These are phyloP conservation scores for Eidolon helvum DNA, from an alignment of 2,113 vertebrate genomes.

Conservation along the genomic window DNA sequence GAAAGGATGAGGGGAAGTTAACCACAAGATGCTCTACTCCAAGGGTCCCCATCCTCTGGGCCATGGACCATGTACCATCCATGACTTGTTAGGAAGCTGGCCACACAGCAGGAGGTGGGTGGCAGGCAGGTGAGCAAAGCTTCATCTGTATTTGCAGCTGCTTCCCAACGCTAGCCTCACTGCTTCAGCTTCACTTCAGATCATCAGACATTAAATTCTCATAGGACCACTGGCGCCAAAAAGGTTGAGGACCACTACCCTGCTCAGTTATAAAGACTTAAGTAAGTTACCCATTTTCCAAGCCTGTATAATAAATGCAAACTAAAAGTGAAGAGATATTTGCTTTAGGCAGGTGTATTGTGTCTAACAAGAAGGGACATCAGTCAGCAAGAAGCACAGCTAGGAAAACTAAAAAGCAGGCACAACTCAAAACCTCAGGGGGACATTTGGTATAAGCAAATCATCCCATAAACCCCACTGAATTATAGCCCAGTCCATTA, in stretches of 20 bases:
- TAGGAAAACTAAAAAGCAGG: conserved; percentile 55
- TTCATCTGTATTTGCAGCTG: too few species aligned
- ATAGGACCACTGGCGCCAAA: too few species aligned
- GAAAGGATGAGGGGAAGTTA: not conserved
- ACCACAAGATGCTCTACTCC: not conserved
- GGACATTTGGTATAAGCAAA: conserved; percentile 53
- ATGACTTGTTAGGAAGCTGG: too few species aligned
- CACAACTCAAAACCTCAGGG: conserved; percentile 38
- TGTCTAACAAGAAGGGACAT: conserved; percentile 51
- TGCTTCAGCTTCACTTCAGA: too few species aligned
- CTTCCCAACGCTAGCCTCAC: too few species aligned
- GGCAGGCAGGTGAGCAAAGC: too few species aligned
- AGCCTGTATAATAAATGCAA: conserved; percentile 14
- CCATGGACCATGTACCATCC: too few species aligned
- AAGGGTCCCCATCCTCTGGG: too few species aligned
- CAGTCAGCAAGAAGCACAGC: conserved; percentile 37
- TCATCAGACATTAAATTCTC: too few species aligned
- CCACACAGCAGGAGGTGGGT: too few species aligned
- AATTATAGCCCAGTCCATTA: conserved; percentile 61
- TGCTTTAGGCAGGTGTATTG: conserved; percentile 44
- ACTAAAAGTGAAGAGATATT: conserved; percentile 46
- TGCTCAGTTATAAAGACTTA: not conserved
- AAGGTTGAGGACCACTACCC: too few species aligned
- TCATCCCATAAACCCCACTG: not conserved
- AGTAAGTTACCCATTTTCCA: not conserved